Evolutionary conservation across 2,797 vertebrate genomes (phyloP).

Genomic region (Aselliscus stoliczkanus): DNA sequence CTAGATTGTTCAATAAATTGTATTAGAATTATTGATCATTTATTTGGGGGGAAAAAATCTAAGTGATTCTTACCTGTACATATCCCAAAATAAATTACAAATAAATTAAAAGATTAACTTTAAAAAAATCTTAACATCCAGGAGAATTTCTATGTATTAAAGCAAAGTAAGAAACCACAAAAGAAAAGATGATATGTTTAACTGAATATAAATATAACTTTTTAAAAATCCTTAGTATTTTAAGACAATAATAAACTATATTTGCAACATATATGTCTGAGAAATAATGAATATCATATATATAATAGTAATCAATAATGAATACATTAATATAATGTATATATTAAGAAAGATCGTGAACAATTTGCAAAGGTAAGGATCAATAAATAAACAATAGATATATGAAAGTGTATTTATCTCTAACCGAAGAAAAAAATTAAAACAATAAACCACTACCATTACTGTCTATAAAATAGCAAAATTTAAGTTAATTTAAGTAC

Average conservation of each 20-base stretch:
- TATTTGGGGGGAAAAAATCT: not conserved
- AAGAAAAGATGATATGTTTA: not conserved
- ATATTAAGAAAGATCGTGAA: not conserved
- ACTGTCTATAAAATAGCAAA: not conserved
- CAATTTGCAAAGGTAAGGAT: not conserved
- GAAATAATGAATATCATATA: not conserved
- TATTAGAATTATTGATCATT: not conserved
- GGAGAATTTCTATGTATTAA: not conserved
- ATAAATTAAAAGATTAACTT: not conserved
- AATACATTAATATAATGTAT: not conserved
- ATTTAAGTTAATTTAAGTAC: slow-evolving; percentile 10
- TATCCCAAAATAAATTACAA: not conserved
- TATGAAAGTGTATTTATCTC: not conserved
- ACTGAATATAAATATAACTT: not conserved
- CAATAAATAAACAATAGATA: not conserved
- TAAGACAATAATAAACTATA: not conserved
- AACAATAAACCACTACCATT: not conserved
- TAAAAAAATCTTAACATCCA: not conserved
- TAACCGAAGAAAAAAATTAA: not conserved
- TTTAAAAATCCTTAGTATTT: not conserved
- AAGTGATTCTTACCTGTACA: not conserved
- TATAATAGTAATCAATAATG: not conserved
- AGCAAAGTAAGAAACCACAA: not conserved
- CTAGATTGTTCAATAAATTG: not conserved
- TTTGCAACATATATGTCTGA: not conserved